Evolutionary conservation across 2,888 invertebrate species (phyloP), one percentile per base, ranked within the genome.

Genomic region (Altica lythri): DNA sequence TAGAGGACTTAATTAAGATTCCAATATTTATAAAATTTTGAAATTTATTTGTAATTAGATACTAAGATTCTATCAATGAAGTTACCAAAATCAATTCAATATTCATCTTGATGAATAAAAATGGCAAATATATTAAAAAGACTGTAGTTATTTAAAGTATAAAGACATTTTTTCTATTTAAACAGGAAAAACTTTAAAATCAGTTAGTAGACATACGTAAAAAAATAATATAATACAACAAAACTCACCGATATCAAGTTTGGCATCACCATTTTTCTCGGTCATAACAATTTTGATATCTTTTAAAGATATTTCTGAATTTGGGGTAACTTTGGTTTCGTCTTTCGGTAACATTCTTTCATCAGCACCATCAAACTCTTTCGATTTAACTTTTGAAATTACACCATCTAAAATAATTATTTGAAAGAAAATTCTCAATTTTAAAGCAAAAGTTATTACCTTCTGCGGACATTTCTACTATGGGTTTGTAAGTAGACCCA

Each of bases 251-350:
- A 93, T 88, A 70, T 92, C 90, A 57, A 94, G 87, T 78, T 92
- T 92, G 1, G 92, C 90, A 74, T 92, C 92, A 1, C 92, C 93
- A 80, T 93, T 94, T 30, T 62, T 60, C 38, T 63, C 58, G 37
- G 35, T 48, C 17, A 54, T 47, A 29, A 53, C 47, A 18, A 62
- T 55, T 13, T 89, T 89, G 1, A 90, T 89, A 78, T 90, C 85
- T 1, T 83, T 82, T 72, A 81, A 79, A 68, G 81, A 81, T 18
- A 83, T 82, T 46, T 82, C 80, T 6, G 80, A 68, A 53, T 71
- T 80, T 14, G 80, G 76, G 52, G 53, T 43, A 1, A 82, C 79
- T 72, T 81, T 81, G 13, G 19, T 51, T 49, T 81, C 83, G 18
- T 84, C 84, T 43, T 80, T 79, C 8, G 80, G 77, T 49, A 89